A percentile compares a stretch with the other conserved stretches of the same genome.
Conservation (phyloP, 2,113 vertebrate genomes). For the Sceloporus undulatus region DNA sequence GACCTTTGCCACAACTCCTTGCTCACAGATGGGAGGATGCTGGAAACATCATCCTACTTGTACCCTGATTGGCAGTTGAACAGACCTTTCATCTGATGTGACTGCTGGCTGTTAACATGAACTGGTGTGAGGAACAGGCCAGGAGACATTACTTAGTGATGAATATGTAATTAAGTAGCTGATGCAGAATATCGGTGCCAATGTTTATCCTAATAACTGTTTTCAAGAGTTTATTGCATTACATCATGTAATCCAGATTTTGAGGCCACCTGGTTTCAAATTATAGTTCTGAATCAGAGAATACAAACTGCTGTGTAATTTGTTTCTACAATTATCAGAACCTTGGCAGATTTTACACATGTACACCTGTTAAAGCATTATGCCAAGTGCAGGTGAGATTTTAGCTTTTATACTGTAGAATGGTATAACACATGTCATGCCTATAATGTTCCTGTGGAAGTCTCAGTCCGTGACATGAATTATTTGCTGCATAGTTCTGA, state of each 20-base stretch:
- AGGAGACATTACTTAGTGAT: too few species aligned
- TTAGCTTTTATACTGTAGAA: neutral
- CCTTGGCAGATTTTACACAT: neutral
- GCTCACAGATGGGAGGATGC: too few species aligned
- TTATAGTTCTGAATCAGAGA: neutral
- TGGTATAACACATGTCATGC: conserved; percentile 36
- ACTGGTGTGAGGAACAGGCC: too few species aligned
- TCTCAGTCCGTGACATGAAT: conserved; percentile 38
- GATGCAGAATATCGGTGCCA: too few species aligned
- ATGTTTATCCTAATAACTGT: neutral
- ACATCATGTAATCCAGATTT: neutral
- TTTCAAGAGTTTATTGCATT: neutral
- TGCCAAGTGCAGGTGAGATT: neutral
- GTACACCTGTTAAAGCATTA: neutral
- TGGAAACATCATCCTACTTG: too few species aligned
- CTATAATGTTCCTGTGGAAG: conserved; percentile 35
- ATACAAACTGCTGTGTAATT: neutral
- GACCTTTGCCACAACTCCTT: too few species aligned
- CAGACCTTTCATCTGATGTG: too few species aligned
- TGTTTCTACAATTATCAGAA: conserved; percentile 37
- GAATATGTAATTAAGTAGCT: too few species aligned
- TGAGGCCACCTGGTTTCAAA: neutral
- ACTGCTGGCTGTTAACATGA: too few species aligned
- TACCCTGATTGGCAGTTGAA: too few species aligned
- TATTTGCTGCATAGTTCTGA: conserved; percentile 55